Evolutionary conservation across 2,797 vertebrate genomes (phyloP).

Genomic region (Spinibarbus caldwelli): DNA sequence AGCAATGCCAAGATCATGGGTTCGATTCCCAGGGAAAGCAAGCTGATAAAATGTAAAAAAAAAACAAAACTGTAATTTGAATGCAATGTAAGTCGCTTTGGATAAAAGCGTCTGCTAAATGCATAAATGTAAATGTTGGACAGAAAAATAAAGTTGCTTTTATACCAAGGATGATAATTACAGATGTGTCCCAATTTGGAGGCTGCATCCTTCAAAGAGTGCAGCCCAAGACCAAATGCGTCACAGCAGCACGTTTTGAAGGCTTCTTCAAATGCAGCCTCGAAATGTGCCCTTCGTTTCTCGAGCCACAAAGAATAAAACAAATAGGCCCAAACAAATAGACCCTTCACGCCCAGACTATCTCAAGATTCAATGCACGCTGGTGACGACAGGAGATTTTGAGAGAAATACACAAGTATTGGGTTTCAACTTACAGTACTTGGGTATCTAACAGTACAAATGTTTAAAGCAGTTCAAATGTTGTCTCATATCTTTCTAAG

Average conservation of each 20-base stretch:
- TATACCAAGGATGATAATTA: not conserved
- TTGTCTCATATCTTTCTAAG: no score
- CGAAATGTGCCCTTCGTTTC: not conserved
- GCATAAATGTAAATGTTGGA: no score
- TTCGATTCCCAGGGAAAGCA: no score
- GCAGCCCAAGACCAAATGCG: not conserved
- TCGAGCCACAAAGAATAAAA: not conserved
- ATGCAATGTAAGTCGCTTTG: no score
- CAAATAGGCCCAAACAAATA: not conserved
- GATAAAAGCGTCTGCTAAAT: no score
- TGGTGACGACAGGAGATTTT: not conserved
- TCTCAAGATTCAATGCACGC: not conserved
- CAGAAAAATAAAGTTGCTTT: not conserved
- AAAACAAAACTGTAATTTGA: no score
- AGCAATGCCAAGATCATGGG: no score
- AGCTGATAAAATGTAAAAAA: no score
- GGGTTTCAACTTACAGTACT: not conserved
- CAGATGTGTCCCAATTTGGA: not conserved
- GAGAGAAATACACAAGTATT: not conserved
- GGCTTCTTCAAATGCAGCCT: not conserved
- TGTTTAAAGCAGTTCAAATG: not conserved
- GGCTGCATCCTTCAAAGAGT: not conserved
- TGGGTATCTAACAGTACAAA: not conserved
- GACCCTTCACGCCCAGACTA: not conserved
- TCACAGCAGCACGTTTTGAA: not conserved